Percentiles rank a stretch among this genome's conserved stretches.
Evolutionary conservation across 2,888 invertebrate species (phyloP).

Genomic region (Beris morrisii): DNA sequence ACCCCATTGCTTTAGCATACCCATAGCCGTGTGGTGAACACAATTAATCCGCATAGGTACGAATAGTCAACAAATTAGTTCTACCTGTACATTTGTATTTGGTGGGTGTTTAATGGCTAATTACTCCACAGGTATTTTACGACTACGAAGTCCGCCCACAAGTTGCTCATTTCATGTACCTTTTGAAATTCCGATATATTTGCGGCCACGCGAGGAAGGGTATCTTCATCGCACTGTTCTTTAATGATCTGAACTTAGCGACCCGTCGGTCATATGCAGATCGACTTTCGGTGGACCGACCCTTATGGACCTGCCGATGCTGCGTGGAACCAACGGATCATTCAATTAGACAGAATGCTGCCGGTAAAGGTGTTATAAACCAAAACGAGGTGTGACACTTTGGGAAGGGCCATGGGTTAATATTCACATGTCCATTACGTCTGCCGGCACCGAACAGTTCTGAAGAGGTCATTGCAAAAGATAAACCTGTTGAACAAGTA

Average conservation of each 20-base stretch:
- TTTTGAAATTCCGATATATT: slow-evolving; percentile 1
- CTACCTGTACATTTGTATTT: not conserved
- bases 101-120: slow-evolving; percentile 36
- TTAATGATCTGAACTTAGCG: slow-evolving; percentile 6
- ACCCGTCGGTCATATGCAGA: slow-evolving; percentile 3
- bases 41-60: too few relatives aligned
- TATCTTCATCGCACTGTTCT: slow-evolving; percentile 8
- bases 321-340: not conserved
- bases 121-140: slow-evolving; percentile 35
- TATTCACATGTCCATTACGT: slow-evolving; percentile 20
- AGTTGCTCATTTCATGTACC: slow-evolving; percentile 17
- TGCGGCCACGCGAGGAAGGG: not conserved
- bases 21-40: too few relatives aligned
- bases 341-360: slow-evolving; percentile 4
- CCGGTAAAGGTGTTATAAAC: not conserved
- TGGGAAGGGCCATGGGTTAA: slow-evolving; percentile 27
- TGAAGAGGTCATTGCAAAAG: slow-evolving; percentile 19
- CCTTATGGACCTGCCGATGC: not conserved
- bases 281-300: not conserved
- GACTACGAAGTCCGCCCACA: slow-evolving; percentile 32
- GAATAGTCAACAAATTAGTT: too few relatives aligned
- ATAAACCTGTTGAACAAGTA: slow-evolving; percentile 27
- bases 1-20: too few relatives aligned
- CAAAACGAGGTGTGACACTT: slow-evolving; percentile 22
- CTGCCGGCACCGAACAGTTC: not conserved